Conservation (phyloP, 2,797 vertebrate species). For the Fratercula arctica region DNA sequence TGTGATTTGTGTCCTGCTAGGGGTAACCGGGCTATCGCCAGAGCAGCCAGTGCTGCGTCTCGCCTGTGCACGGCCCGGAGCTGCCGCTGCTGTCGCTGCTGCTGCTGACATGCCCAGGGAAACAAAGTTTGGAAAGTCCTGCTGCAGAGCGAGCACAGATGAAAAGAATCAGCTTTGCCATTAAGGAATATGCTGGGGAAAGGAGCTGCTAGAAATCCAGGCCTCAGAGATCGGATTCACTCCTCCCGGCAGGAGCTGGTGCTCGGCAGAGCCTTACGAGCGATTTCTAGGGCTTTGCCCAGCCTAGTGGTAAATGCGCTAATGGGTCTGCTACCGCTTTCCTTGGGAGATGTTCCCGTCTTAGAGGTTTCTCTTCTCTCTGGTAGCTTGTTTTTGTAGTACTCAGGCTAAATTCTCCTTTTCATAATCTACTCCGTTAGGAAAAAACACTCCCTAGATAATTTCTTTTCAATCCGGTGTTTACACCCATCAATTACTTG, state of each 20-base stretch:
- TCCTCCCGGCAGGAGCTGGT: not conserved
- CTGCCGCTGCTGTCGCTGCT: not conserved
- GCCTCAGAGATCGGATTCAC: too few relatives aligned
- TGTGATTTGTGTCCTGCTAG: not conserved
- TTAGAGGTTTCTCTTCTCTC: not conserved
- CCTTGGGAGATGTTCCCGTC: not conserved
- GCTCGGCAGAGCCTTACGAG: not conserved
- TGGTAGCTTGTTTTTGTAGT: not conserved
- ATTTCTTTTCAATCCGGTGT: not conserved
- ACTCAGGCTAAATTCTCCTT: not conserved
- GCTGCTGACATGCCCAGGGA: not conserved
- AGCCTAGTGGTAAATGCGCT: fast-evolving
- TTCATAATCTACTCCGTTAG: not conserved
- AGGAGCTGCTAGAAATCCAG: not conserved
- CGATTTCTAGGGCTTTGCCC: not conserved
- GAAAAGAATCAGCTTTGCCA: not conserved
- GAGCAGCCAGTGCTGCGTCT: not conserved
- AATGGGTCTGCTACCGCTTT: not conserved
- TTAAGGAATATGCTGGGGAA: not conserved
- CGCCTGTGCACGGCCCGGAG: not conserved
- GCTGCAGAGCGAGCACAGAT: fast-evolving
- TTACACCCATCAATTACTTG: not conserved
- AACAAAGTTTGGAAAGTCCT: not conserved
- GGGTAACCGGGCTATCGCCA: fast-evolving
- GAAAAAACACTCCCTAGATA: not conserved